Base-by-base conservation (phyloP, 2,797 vertebrate genomes). In the Aphelocoma californica region DNA sequence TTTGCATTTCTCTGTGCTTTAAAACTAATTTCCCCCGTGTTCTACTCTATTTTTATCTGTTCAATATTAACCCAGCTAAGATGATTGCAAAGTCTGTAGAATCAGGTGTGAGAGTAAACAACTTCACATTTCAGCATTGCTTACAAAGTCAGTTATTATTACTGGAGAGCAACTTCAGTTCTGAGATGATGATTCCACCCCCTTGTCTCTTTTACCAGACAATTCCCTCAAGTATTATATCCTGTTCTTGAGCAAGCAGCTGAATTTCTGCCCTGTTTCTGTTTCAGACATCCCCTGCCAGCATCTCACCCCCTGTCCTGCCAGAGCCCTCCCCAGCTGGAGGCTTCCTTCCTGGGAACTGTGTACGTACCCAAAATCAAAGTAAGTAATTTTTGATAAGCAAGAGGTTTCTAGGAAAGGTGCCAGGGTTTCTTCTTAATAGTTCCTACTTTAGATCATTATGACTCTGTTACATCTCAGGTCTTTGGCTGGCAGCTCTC, bases 251-350 rank as follows among this genome's bases (percentile, higher is more conserved):
- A 86, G 61, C 34, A 71, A 3, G 18, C 21, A 66, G 61, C 65
- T 79, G 58, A 58, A 54, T 92, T 84, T 81, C 40, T 81, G 60
- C 77, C 56, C 64, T 81, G 28, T 88, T 96, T 44, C 95, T 90
- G 18, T 97, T 97, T 53, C 97, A 97, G 97, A 10, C 65, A 9
- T 6, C 42, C 53, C 3, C 38, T 42, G 3, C 36, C 81, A 40
- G 90, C 29, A 32, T 61, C 92, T 77, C 6, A 1, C 6, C 47
- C 38, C 7, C 45, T 0, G 36, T 93, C 85, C 94, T 97, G 81
- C 97, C 96, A 12, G 11, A 66, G 10, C 84, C 97, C 51, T 96
- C 90, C 80, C 50, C 81, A 91, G 97, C 93, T 0, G 94, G 97
- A 91, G 97, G 90, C 34, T 86, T 73, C 82, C 96, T 97, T 81